Evolutionary conservation across 1,140 invertebrate species (phyloP), one percentile per base, ranked within the genome.

Genomic region (Cherax destructor): DNA sequence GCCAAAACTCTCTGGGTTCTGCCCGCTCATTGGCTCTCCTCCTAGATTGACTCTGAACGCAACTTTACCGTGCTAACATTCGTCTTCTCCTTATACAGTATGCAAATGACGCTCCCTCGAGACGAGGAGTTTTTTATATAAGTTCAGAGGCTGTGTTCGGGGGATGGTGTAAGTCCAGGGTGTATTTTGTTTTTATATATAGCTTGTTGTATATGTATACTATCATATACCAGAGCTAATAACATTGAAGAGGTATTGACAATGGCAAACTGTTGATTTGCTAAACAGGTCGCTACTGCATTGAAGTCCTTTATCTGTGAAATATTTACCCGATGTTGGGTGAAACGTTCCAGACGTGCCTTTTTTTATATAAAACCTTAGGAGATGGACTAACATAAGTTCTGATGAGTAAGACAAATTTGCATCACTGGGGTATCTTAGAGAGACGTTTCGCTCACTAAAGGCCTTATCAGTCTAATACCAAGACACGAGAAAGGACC

Each of bases 71-170:
- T 41, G n/a, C n/a, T 69, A 86, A 86, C 84, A 52, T 86, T 76
- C 84, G 69, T 86, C 65, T 69, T 74, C 69, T n/a, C 72, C 13
- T 76, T 86, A 76, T 86, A 61, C 61, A 86, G 69, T 86, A 86
- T 86, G 84, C 84, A 86, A 86, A 86, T 86, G 84, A 76, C 50
- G 84, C 49, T 50, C 77, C 13, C 11, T 50, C 0, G 74, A 24
- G 74, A 9, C 83, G 30, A 47, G 69, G 69, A 47, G 47, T 56
- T 61, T 86, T 69, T 52, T 86, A 76, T 52, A 76, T 86, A 86
- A 86, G 84, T 74, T 76, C 50, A 69, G 74, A 59, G 47, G 61
- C 59, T 16, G 74, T 49, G 50, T 52, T 74, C 84, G 9, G 83
- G 41, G 5, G 7, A 52, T 21, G 30, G 47, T 47, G 83, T 61